Percentiles rank a stretch among this genome's conserved stretches.
Conservation (phyloP, 2,888 invertebrate species). For the Craniophora ligustri region DNA sequence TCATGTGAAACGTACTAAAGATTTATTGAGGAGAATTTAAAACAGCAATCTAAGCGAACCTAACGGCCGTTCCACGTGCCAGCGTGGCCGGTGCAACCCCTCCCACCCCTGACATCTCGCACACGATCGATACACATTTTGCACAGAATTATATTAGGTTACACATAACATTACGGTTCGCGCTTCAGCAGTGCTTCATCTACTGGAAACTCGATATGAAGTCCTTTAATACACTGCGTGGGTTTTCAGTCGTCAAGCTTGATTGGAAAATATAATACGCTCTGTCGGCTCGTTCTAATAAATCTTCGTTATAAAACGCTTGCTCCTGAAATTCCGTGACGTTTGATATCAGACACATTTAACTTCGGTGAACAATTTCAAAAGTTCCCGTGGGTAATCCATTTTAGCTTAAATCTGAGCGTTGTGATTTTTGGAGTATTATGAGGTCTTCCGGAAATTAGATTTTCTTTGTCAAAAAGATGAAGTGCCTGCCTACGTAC, state of each 20-base stretch:
- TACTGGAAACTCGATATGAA: constrained; percentile 52
- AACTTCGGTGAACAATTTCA: constrained; percentile 10
- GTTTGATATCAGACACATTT: constrained; percentile 11
- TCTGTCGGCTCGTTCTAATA: constrained; percentile 33
- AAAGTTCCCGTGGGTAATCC: constrained; percentile 2
- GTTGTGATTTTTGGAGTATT: constrained; percentile 1
- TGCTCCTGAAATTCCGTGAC: constrained; percentile 10
- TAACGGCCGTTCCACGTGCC: constrained; percentile 35
- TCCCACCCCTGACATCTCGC: constrained; percentile 35
- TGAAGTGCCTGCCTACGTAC: neutral
- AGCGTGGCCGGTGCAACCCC: constrained; percentile 39
- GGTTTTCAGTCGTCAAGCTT: constrained; percentile 45
- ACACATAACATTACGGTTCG: constrained; percentile 35
- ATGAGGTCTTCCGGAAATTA: constrained; percentile 10
- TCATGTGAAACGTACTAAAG: constrained; percentile 39
- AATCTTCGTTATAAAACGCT: constrained; percentile 26
- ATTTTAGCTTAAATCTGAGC: constrained; percentile 2
- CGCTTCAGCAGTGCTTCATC: constrained; percentile 32
- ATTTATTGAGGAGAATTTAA: constrained; percentile 47
- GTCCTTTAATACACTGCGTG: constrained; percentile 51
- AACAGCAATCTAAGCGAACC: constrained; percentile 31
- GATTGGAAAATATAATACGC: constrained; percentile 49
- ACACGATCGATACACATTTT: constrained; percentile 57
- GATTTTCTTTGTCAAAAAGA: constrained; percentile 1
- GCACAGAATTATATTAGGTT: constrained; percentile 54